Conservation (phyloP, 2,113 vertebrate genomes). For the Rhadina sibilatrix region DNA sequence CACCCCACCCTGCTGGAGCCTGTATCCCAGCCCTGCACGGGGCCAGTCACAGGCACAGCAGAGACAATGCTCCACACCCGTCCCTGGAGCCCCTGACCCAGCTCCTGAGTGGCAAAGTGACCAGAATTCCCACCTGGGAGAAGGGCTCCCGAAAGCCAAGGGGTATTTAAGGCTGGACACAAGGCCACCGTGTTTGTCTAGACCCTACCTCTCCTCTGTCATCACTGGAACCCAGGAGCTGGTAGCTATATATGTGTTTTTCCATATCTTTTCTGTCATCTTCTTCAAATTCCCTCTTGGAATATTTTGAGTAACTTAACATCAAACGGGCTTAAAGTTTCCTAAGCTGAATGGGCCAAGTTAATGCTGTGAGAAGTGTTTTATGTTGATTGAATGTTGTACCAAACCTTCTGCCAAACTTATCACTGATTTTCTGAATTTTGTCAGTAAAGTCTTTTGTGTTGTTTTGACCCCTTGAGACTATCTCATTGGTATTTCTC, state of each 20-base stretch:
- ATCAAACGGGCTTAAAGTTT: not conserved
- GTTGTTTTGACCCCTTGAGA: not conserved
- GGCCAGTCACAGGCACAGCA: not conserved
- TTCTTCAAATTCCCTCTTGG: not conserved
- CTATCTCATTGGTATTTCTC: not conserved
- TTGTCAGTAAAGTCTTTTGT: not conserved
- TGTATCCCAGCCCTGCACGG: not conserved
- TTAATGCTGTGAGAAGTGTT: not conserved
- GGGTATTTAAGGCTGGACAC: not conserved
- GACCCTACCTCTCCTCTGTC: not conserved
- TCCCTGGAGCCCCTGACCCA: not conserved
- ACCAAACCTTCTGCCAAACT: not conserved
- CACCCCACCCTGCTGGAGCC: not conserved
- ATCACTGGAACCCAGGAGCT: fast-evolving
- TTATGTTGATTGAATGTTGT: not conserved
- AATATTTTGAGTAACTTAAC: not conserved
- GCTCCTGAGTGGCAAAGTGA: not conserved
- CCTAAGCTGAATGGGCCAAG: not conserved
- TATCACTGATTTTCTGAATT: not conserved
- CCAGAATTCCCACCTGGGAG: not conserved
- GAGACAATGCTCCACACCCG: not conserved
- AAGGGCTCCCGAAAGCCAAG: not conserved
- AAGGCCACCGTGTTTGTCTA: not conserved
- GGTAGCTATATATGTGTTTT: not conserved
- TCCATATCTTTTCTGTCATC: not conserved